A percentile compares a stretch with the other conserved stretches of the same genome.
Conservation (phyloP, 2,888 invertebrate genomes). For the Cantharis lateralis region DNA sequence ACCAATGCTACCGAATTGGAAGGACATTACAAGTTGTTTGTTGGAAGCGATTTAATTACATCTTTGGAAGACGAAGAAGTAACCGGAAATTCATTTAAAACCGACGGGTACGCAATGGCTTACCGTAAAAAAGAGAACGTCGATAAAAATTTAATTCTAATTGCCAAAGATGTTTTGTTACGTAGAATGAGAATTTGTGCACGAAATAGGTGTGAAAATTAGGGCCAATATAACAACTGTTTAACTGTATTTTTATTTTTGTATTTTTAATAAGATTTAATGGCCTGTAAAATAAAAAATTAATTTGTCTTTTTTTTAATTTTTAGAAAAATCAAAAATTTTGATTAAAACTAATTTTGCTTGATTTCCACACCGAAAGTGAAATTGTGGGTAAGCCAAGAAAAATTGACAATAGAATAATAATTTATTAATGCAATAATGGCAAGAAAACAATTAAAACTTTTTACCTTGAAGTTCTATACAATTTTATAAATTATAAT, state of each 20-base stretch:
- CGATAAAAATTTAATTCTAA: neutral
- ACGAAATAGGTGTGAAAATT: neutral
- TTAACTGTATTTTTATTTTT: neutral
- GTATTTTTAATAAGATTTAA: too few relatives aligned
- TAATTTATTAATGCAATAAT: neutral
- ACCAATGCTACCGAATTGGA: neutral
- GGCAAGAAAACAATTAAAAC: neutral
- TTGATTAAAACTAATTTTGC: too few relatives aligned
- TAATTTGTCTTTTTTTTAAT: neutral
- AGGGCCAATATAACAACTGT: neutral
- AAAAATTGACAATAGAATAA: neutral
- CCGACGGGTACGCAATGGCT: slow-evolving; percentile 30
- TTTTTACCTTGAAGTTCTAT: neutral
- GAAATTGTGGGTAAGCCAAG: neutral
- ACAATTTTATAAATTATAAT: neutral
- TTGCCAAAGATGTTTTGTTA: neutral
- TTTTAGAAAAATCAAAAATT: too few relatives aligned
- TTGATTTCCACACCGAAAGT: neutral
- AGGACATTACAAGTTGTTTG: neutral
- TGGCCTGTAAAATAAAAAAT: neutral
- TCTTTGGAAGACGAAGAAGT: neutral
- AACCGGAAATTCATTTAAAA: slow-evolving; percentile 19
- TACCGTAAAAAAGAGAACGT: slow-evolving; percentile 19
- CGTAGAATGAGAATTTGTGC: neutral
- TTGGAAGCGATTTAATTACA: neutral